Evolutionary conservation across 37 sponge, comb jelly and placozoan species (phyloP).

Genomic region (Theonella swinhoei): DNA sequence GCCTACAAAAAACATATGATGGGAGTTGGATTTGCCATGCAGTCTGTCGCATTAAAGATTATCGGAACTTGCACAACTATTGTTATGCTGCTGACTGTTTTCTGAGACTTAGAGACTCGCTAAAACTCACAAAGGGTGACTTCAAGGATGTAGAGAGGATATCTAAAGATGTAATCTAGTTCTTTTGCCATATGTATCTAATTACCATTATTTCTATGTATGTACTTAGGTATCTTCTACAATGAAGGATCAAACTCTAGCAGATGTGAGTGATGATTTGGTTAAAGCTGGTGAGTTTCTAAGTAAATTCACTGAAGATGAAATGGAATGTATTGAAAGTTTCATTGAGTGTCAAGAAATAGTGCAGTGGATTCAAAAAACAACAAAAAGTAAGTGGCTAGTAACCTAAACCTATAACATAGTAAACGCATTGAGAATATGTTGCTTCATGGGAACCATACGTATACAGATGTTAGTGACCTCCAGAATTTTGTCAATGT

Average conservation of each 20-base stretch:
- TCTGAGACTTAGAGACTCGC: constrained; percentile 14
- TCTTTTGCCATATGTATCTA: too few relatives aligned
- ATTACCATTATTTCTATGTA: too few relatives aligned
- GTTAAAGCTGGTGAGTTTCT: constrained; percentile 38
- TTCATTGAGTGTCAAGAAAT: not conserved
- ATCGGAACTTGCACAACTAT: constrained; percentile 3
- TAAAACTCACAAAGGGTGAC: constrained; percentile 29
- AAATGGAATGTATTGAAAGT: not conserved
- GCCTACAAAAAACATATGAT: not conserved
- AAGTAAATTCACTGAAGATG: constrained; percentile 5
- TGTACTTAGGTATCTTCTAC: not conserved
- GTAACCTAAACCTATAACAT: not conserved
- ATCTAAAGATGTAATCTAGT: constrained; percentile 11
- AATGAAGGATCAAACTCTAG: constrained; percentile 23
- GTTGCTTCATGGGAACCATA: too few relatives aligned
- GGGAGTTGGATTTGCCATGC: not conserved
- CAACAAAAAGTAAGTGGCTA: not conserved
- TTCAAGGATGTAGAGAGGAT: constrained; percentile 45
- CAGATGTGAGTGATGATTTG: constrained; percentile 3
- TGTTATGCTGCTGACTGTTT: constrained; percentile 25
- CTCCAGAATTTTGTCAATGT: constrained; percentile 43
- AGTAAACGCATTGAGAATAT: not conserved
- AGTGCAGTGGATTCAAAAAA: not conserved
- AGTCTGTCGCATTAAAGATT: constrained; percentile 1
- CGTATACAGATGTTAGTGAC: constrained; percentile 40